Base-by-base conservation (phyloP, 2,113 vertebrate genomes). In the Globicephala melas region DNA sequence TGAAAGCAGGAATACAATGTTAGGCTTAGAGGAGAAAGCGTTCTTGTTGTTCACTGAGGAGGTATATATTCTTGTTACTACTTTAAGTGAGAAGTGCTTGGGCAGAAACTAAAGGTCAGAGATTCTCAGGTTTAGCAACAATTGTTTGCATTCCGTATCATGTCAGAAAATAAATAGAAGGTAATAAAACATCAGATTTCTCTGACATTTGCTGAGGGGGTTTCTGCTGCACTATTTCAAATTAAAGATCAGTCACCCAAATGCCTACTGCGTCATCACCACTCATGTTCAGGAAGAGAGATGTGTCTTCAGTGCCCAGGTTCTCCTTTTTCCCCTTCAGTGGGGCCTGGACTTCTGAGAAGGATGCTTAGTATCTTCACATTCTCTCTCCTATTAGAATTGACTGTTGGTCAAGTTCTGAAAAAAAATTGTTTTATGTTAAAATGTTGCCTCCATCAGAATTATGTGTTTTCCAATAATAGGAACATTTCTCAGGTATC, bases 151-250 rank as follows among this genome's bases (percentile, higher is more conserved):
- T 96, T 90, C 60, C 62, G 17, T 62, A 70, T 97, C 89, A 1
- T 93, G 89, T 95, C 88, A 96, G 67, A 82, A 71, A 82, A 96
- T 84, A 98, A 95, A 62, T 60, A 97, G 97, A 96, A 96, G 85
- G 84, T 95, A 89, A 97, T 92, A 97, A 97, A 94, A 65, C 71
- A 25, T 60, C 2, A 5, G 4, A 82, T 93, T 94, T 97, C 60
- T 87, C 89, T 97, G 89, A 60, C 63, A 88, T 98, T 97, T 97
- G 94, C 87, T 94, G 53, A 80, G 0, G 0, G 67, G 25, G 25
- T 50, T 92, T 80, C 82, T 97, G 38, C 25, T 36, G 4, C 44
- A 6, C 25, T 83, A 2, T 5, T 70, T 97, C 53, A 81, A 94
- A 41, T 90, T 94, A 93, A 92, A 17, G 2, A 25, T 81, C 38